phyloP scores from a whole-genome alignment of 2,113 vertebrate species.

The Halcyon malimbica region DNA sequence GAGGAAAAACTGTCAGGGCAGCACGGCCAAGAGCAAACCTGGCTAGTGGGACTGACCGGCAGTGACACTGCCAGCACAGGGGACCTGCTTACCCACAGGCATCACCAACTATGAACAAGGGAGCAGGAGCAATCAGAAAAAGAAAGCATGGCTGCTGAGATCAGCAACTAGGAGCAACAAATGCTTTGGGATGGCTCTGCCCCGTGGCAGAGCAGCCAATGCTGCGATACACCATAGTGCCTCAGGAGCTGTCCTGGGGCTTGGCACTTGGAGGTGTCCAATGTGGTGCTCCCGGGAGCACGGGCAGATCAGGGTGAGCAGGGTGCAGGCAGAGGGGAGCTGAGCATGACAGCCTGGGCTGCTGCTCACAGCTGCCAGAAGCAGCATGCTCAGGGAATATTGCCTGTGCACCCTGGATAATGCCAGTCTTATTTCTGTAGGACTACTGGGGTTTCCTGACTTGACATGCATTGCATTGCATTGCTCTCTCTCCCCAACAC shows the following conservation, averaged over 20 bases:
- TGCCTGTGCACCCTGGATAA: neutral
- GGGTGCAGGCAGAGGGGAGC: neutral
- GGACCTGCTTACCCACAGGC: neutral
- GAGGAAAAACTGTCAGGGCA: neutral
- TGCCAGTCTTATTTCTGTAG: neutral
- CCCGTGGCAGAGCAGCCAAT: neutral
- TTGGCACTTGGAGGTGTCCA: neutral
- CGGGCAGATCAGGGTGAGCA: neutral
- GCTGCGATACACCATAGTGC: fast-evolving
- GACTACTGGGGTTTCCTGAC: neutral
- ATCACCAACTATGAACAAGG: neutral
- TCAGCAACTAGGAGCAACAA: neutral
- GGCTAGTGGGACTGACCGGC: neutral
- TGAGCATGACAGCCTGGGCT: neutral
- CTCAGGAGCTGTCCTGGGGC: neutral
- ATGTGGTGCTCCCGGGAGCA: neutral
- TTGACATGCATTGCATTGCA: neutral
- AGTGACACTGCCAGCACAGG: fast-evolving
- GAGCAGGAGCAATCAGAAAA: neutral
- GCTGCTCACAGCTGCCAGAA: neutral
- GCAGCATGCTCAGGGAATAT: neutral
- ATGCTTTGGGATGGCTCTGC: neutral
- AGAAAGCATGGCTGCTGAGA: neutral
- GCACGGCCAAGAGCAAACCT: neutral
- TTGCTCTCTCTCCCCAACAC: neutral